phyloP scores from a whole-genome alignment of 2,888 invertebrate species.

The Anodontia alba region DNA sequence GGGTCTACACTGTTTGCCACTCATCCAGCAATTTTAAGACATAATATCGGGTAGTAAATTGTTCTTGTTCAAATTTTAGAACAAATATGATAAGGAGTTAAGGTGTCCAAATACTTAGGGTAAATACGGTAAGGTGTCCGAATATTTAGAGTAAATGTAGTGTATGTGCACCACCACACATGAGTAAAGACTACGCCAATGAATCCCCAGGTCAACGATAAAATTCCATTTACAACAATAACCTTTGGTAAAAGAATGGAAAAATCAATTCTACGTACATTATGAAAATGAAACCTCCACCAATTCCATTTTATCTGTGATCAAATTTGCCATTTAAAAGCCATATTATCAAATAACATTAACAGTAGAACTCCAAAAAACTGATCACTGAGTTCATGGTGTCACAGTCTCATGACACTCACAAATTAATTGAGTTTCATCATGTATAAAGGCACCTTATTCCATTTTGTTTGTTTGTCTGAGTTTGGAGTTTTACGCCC shows the following conservation, averaged over 20 bases:
- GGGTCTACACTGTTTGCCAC: no score
- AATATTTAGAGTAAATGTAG: no score
- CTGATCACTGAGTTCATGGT: neutral
- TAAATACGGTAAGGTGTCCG: no score
- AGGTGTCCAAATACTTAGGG: no score
- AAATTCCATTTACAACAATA: neutral
- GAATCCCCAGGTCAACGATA: neutral
- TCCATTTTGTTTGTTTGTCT: no score
- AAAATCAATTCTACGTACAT: conserved; percentile 13
- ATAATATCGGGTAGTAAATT: no score
- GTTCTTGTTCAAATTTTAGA: no score
- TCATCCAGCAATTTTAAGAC: no score
- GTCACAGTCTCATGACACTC: neutral
- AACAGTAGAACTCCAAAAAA: conserved; percentile 1
- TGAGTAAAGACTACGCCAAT: neutral
- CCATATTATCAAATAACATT: conserved; percentile 5
- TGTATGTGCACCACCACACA: neutral
- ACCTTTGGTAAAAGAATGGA: neutral
- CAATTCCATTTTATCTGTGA: neutral
- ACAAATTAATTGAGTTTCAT: conserved; percentile 1
- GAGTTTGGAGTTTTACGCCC: no score
- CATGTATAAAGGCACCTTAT: no score
- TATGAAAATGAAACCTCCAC: conserved; percentile 6
- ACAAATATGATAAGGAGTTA: no score
- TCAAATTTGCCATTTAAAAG: neutral